Percentiles rank a stretch among this genome's conserved stretches.
These are phyloP conservation scores for Chaenogobius annularis DNA, from an alignment of 2,113 vertebrate genomes.

Conservation along the genomic window DNA sequence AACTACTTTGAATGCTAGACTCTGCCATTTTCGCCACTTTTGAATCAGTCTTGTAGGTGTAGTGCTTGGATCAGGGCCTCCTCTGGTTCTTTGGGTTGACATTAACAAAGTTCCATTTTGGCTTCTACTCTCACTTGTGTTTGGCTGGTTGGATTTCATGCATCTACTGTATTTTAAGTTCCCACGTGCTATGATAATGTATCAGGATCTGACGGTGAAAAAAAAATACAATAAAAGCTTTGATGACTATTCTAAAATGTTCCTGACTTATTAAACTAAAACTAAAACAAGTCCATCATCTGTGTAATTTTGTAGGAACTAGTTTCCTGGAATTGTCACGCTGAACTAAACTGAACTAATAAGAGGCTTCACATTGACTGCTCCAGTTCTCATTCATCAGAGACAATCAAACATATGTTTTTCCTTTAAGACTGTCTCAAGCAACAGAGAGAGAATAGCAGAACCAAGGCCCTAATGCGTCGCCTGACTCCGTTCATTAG, in stretches of 20 bases:
- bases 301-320: no score
- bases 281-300: no score
- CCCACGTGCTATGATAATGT: no score
- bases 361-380: constrained; percentile 20
- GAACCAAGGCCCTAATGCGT: constrained; percentile 20
- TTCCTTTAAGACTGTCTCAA: constrained; percentile 15
- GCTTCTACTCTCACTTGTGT: not conserved
- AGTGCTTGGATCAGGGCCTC: no score
- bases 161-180: no score
- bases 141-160: not conserved
- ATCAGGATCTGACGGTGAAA: not conserved
- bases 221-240: not conserved
- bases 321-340: no score
- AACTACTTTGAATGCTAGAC: no score
- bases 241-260: no score
- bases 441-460: constrained; percentile 1
- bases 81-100: not conserved
- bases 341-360: no score
- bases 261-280: no score
- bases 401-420: constrained; percentile 47
- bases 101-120: not conserved
- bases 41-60: no score
- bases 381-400: constrained; percentile 51
- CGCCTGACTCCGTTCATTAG: constrained; percentile 33
- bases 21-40: no score